Evolutionary conservation across 2,888 invertebrate genomes (phyloP).

Genomic region (Priocnemis perturbator): DNA sequence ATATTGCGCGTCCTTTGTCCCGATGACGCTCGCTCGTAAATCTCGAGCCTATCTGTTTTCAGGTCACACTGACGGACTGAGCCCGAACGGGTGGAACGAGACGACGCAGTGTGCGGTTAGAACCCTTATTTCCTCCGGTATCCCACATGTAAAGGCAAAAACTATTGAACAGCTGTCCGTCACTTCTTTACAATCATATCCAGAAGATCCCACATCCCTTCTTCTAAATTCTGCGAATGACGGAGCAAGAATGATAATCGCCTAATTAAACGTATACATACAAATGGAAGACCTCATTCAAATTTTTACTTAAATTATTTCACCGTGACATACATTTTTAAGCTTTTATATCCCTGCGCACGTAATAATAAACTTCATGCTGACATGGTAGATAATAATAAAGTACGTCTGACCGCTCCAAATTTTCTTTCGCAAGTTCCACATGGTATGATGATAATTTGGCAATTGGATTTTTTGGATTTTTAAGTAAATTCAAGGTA

Average conservation of each 20-base stretch:
- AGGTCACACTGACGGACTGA: conserved; percentile 51
- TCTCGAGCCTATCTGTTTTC: conserved; percentile 58
- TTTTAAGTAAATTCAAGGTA: too few relatives aligned
- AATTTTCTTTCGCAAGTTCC: too few relatives aligned
- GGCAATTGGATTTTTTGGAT: too few relatives aligned
- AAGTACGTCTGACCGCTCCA: too few relatives aligned
- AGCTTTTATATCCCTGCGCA: too few relatives aligned
- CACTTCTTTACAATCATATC: conserved; percentile 24
- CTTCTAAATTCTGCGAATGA: conserved; percentile 60
- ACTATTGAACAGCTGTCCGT: conserved; percentile 39
- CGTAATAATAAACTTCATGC: too few relatives aligned
- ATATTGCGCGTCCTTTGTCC: conserved; percentile 3
- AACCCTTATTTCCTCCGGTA: conserved; percentile 29
- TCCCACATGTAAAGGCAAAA: conserved; percentile 36
- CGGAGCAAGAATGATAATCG: conserved; percentile 58
- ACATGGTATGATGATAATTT: too few relatives aligned
- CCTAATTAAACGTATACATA: conserved; percentile 33
- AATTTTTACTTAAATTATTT: neutral
- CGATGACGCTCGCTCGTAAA: conserved; percentile 52
- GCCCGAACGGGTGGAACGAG: conserved; percentile 57
- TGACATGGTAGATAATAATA: too few relatives aligned
- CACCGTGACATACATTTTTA: neutral
- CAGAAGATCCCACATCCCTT: conserved; percentile 50
- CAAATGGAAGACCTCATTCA: too few relatives aligned
- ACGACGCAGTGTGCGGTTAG: conserved; percentile 53